These are phyloP conservation scores for Tipula lateralis DNA, from an alignment of 2,888 invertebrate species.

Conservation along the genomic window DNA sequence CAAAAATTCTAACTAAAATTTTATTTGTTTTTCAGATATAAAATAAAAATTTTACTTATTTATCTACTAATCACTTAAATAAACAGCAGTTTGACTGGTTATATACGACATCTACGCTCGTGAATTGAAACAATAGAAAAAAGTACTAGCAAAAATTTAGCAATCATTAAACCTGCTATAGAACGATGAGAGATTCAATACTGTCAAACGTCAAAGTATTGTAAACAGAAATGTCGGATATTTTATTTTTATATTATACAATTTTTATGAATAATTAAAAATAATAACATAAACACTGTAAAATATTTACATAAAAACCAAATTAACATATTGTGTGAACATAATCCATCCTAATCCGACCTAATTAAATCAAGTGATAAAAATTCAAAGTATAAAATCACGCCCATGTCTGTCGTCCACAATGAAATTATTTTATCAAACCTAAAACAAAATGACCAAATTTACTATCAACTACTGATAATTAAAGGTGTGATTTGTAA, in stretches of 20 bases:
- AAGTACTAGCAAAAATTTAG: not conserved
- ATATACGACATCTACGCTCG: too few relatives aligned
- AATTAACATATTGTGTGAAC: not conserved
- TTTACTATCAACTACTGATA: slow-evolving; percentile 43
- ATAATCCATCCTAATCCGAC: not conserved
- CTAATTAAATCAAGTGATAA: too few relatives aligned
- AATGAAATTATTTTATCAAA: slow-evolving; percentile 40
- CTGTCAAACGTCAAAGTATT: not conserved
- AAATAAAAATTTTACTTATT: too few relatives aligned
- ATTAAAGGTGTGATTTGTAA: slow-evolving; percentile 40
- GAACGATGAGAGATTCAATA: not conserved
- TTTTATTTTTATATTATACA: not conserved
- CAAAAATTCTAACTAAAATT: too few relatives aligned
- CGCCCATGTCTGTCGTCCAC: not conserved
- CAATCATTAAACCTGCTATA: not conserved
- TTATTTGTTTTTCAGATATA: too few relatives aligned
- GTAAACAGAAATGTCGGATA: not conserved
- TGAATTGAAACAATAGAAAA: not conserved
- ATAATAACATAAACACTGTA: not conserved
- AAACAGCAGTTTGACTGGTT: too few relatives aligned
- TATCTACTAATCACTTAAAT: too few relatives aligned
- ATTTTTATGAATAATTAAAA: not conserved
- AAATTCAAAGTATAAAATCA: too few relatives aligned
- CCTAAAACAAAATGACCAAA: slow-evolving; percentile 40
- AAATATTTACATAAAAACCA: not conserved